Percentiles rank a stretch among this genome's conserved stretches.
phyloP scores from a whole-genome alignment of 2,113 vertebrate species.

The Hyperoodon ampullatus region DNA sequence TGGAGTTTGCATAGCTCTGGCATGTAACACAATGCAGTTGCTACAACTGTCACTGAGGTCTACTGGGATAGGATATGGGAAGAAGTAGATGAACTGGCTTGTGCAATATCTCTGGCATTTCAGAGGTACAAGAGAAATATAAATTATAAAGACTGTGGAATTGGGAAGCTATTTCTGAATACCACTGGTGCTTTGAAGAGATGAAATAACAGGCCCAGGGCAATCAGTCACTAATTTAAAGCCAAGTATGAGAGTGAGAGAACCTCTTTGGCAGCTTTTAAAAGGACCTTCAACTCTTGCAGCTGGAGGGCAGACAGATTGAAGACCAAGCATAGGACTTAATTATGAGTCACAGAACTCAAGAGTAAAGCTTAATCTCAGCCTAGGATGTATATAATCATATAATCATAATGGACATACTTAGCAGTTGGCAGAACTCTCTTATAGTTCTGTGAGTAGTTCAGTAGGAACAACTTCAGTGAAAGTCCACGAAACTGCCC shows the following conservation, averaged over 20 bases:
- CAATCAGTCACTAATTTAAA: slow-evolving; percentile 46
- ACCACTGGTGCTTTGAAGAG: neutral
- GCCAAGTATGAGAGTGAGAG: neutral
- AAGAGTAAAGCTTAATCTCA: neutral
- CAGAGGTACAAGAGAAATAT: slow-evolving; percentile 39
- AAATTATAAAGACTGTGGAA: slow-evolving; percentile 24
- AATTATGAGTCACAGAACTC: slow-evolving; percentile 40
- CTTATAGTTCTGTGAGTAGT: neutral
- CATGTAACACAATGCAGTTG: neutral
- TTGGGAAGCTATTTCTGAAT: slow-evolving; percentile 46
- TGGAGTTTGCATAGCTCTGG: neutral
- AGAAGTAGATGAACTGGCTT: neutral
- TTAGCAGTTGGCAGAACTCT: neutral
- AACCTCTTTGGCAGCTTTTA: neutral
- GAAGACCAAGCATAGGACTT: neutral
- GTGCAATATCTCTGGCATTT: neutral
- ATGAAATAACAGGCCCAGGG: slow-evolving; percentile 7
- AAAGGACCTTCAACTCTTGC: neutral
- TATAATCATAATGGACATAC: neutral
- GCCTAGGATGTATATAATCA: too few species aligned
- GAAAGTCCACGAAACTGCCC: neutral
- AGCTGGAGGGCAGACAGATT: slow-evolving; percentile 22
- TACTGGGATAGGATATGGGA: neutral
- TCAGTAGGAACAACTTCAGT: neutral
- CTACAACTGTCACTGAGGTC: neutral